Evolutionary conservation across 2,113 vertebrate species (phyloP), one percentile per base, ranked within the genome.

Genomic region (Otocyon megalotis): DNA sequence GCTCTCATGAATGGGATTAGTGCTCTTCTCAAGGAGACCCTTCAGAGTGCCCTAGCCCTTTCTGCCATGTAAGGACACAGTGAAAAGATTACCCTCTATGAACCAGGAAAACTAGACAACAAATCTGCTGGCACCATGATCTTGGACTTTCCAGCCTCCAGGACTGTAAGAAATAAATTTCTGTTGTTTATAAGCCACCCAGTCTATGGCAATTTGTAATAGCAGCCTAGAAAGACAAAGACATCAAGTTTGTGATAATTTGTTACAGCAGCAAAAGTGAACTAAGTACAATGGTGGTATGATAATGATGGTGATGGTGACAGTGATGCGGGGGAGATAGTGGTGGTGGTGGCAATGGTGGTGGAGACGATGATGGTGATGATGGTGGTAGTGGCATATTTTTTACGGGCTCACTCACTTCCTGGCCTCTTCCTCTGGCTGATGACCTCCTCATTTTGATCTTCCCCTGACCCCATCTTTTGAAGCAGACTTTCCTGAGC

Each of bases 241-340:
- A 20, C 14, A 72, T 17, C 2, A 15, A 60, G 60, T 69, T 35
- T 87, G 5, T 69, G 53, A 37, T 54, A 8, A 28, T 83, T 88
- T 56, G 26, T 90, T n/a, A 63, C 1, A 37, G n/a, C 17, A 86
- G 15, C 53, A 37, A 72, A 32, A n/a, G 54, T 43, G 82, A 63
- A 58, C 28, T 30, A 54, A 50, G 3, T 20, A 63, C 12, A 11
- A 4, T 37, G 26, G 35, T 20, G 7, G 9, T 65, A 8, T 4
- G 37, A 32, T 28, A n/a, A 8, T 0, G 48, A 54, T 11, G 1
- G 16, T 3, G 5, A n/a, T 32, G 30, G 37, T 37, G 22, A 26
- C 3, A 26, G 0, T 37, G 8, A 3, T 32, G 0, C 4, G 7
- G 1, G 48, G 3, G 28, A 48, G 26, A 13, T 43, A 3, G 20